A percentile compares a stretch with the other conserved stretches of the same genome.
These are phyloP conservation scores for Turritopsis rubra DNA, from an alignment of 30 jellyfish, hydroid and myxozoan species.

Conservation along the genomic window DNA sequence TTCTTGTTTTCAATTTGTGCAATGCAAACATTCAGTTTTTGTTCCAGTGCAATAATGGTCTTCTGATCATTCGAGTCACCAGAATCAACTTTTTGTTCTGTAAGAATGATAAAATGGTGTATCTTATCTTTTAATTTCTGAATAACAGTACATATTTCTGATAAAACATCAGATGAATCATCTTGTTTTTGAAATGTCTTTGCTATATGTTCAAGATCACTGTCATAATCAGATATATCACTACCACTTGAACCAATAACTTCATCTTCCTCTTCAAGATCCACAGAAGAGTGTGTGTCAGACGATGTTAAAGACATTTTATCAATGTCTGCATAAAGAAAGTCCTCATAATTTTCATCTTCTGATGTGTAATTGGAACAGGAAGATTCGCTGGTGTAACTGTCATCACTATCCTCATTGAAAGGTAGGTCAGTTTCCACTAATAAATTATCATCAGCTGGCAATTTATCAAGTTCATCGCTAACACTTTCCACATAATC, in stretches of 20 bases:
- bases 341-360: neutral
- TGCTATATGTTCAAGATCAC: neutral
- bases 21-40: neutral
- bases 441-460: neutral
- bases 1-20: neutral
- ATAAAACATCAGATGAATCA: neutral
- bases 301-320: too few species aligned
- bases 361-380: neutral
- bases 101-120: neutral
- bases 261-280: neutral
- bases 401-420: neutral
- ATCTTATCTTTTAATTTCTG: neutral
- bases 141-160: neutral
- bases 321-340: neutral
- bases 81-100: neutral
- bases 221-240: neutral
- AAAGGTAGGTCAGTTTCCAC: neutral
- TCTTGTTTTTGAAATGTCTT: neutral
- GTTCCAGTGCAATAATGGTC: neutral
- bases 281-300: neutral
- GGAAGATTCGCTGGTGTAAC: neutral
- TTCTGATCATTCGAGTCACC: neutral
- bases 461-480: neutral
- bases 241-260: neutral
- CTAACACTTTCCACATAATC: neutral